A percentile compares a stretch with the other conserved stretches of the same genome.
Evolutionary conservation across 2,113 vertebrate species (phyloP).

Genomic region (Upupa epops): DNA sequence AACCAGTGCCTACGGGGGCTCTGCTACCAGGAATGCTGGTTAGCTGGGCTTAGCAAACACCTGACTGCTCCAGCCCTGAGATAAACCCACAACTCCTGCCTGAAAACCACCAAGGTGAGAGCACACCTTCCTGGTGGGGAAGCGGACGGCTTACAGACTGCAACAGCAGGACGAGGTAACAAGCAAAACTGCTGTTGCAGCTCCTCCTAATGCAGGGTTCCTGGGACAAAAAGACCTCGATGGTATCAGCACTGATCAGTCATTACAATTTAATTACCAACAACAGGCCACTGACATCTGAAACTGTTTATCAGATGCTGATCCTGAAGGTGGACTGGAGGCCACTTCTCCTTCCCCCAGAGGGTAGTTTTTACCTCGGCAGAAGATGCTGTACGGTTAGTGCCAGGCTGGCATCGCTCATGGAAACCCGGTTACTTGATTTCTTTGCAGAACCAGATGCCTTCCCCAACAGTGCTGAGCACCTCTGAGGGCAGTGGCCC

Average conservation of each 20-base stretch:
- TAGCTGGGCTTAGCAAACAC: neutral
- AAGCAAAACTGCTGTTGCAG: conserved; percentile 41
- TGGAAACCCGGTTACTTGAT: neutral
- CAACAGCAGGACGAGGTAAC: conserved; percentile 43
- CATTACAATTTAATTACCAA: conserved; percentile 69
- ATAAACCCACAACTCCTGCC: neutral
- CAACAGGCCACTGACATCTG: conserved; percentile 61
- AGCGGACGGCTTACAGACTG: conserved; percentile 13
- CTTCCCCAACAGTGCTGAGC: neutral
- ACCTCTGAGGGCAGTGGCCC: neutral
- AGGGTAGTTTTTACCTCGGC: neutral
- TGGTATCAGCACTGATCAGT: conserved; percentile 46
- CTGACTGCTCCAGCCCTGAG: neutral
- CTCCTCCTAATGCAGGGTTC: conserved; percentile 36
- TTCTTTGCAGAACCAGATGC: neutral
- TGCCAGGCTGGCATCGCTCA: fast-evolving
- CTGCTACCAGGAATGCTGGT: neutral
- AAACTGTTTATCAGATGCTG: conserved; percentile 59
- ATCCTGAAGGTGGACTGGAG: conserved; percentile 30
- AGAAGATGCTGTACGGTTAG: neutral
- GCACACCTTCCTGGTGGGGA: neutral
- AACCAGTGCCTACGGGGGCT: neutral
- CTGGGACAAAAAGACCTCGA: conserved; percentile 60
- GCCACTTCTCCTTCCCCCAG: neutral
- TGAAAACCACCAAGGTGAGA: neutral